A percentile compares a stretch with the other conserved stretches of the same genome.
phyloP scores from a whole-genome alignment of 2,888 invertebrate species.

The Hololepta plana region DNA sequence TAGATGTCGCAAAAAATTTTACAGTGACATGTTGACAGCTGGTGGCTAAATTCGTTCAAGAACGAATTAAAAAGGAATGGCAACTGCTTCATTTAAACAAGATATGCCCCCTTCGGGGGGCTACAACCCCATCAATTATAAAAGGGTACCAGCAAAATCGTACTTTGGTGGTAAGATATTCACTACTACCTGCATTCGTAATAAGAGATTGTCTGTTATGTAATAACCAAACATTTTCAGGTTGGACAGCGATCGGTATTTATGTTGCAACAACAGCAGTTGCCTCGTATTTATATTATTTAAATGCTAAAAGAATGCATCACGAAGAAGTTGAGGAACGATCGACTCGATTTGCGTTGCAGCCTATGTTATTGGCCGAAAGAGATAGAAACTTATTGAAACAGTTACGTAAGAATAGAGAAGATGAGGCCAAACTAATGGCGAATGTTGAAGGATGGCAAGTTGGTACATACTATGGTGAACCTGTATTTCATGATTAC shows the following conservation, averaged over 20 bases:
- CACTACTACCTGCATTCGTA: slow-evolving; percentile 3
- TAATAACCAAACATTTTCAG: slow-evolving; percentile 24
- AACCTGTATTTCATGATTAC: slow-evolving; percentile 62
- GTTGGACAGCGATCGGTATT: slow-evolving; percentile 41
- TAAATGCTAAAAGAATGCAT: slow-evolving; percentile 33
- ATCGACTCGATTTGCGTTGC: slow-evolving; percentile 57
- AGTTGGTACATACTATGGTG: slow-evolving; percentile 76
- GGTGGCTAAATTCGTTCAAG: too few relatives aligned
- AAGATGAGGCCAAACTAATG: slow-evolving; percentile 77
- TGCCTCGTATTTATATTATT: slow-evolving; percentile 36
- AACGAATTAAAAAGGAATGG: too few relatives aligned
- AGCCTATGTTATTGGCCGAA: slow-evolving; percentile 66
- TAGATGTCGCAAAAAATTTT: too few relatives aligned
- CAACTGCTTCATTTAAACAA: slow-evolving; percentile 52
- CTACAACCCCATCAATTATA: slow-evolving; percentile 57
- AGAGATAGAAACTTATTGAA: slow-evolving; percentile 69
- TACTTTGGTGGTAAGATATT: slow-evolving; percentile 42
- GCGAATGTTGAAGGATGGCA: slow-evolving; percentile 80
- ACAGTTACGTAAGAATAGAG: slow-evolving; percentile 60
- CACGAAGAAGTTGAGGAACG: slow-evolving; percentile 52
- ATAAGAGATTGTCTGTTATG: background rate
- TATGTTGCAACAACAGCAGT: slow-evolving; percentile 37
- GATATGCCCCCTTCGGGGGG: slow-evolving; percentile 92
- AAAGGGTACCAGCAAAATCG: slow-evolving; percentile 51
- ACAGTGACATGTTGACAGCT: too few relatives aligned